Percentiles rank a stretch among this genome's conserved stretches.
These are phyloP conservation scores for Nematolebias whitei DNA, from an alignment of 2,113 vertebrate species.

Conservation along the genomic window DNA sequence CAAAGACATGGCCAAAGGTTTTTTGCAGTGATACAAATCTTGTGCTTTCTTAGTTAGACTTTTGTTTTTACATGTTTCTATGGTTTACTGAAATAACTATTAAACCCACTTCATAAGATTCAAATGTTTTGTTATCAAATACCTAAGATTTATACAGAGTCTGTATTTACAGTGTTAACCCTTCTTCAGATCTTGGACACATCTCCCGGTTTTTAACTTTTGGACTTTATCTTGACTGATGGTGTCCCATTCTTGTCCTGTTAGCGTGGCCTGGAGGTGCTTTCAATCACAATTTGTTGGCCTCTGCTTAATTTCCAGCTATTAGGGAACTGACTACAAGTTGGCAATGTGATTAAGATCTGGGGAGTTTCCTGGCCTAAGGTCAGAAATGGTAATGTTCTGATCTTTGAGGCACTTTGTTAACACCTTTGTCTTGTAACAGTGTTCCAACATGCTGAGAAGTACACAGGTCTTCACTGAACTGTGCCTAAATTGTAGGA, in stretches of 20 bases:
- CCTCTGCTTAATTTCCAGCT: not conserved
- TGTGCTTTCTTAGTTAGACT: too few relatives aligned
- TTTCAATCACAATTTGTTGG: not conserved
- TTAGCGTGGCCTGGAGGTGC: not conserved
- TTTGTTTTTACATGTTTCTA: too few relatives aligned
- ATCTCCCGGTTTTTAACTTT: not conserved
- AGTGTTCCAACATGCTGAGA: not conserved
- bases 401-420: not conserved
- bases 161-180: too few relatives aligned
- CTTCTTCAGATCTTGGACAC: too few relatives aligned
- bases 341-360: not conserved
- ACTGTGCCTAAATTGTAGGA: too few relatives aligned
- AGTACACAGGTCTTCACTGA: too few relatives aligned
- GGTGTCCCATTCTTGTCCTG: not conserved
- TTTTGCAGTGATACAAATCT: too few relatives aligned
- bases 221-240: not conserved
- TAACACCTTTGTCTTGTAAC: not conserved
- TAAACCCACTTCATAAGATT: too few relatives aligned
- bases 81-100: too few relatives aligned
- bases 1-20: too few relatives aligned
- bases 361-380: not conserved
- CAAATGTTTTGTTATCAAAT: too few relatives aligned
- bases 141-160: too few relatives aligned
- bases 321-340: not conserved
- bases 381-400: not conserved